These are phyloP conservation scores for Micoletzkya japonica DNA, from an alignment of 2,888 invertebrate genomes.

Conservation along the genomic window DNA sequence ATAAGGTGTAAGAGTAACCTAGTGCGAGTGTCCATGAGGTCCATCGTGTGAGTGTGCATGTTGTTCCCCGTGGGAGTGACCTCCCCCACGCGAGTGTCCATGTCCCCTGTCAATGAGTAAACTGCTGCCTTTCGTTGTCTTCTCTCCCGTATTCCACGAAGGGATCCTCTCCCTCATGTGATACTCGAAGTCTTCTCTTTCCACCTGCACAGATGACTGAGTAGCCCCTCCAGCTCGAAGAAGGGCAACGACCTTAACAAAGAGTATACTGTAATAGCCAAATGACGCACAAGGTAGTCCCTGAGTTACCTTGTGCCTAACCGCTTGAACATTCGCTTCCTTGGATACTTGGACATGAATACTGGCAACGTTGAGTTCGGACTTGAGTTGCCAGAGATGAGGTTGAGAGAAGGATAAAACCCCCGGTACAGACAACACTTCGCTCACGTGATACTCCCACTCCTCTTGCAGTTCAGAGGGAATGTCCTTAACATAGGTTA, in stretches of 20 bases:
- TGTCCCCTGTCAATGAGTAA: constrained; percentile 30
- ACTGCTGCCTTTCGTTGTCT: constrained; percentile 10
- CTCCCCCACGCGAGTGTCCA: constrained; percentile 31
- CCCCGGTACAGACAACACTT: constrained; percentile 65
- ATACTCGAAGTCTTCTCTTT: constrained; percentile 67
- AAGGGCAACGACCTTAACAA: constrained; percentile 41
- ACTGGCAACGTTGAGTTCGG: constrained; percentile 65
- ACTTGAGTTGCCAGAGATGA: constrained; percentile 69
- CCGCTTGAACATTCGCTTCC: constrained; percentile 54
- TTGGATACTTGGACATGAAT: constrained; percentile 66
- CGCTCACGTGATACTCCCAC: constrained; percentile 44
- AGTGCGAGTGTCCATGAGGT: constrained; percentile 26
- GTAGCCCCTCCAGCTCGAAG: constrained; percentile 62
- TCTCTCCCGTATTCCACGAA: constrained; percentile 11
- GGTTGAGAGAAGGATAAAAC: constrained; percentile 67
- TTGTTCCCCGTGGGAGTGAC: background rate
- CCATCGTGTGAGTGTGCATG: constrained; percentile 32
- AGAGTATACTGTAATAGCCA: background rate
- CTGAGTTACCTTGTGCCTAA: constrained; percentile 43
- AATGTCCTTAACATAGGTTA: constrained; percentile 49
- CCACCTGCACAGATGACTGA: constrained; percentile 67
- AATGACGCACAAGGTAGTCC: constrained; percentile 64
- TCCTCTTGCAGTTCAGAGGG: constrained; percentile 51
- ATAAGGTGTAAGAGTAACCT: no score
- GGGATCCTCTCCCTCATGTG: constrained; percentile 61